Base-by-base conservation (phyloP, 2,888 invertebrate genomes). In the Desoria tigrina region DNA sequence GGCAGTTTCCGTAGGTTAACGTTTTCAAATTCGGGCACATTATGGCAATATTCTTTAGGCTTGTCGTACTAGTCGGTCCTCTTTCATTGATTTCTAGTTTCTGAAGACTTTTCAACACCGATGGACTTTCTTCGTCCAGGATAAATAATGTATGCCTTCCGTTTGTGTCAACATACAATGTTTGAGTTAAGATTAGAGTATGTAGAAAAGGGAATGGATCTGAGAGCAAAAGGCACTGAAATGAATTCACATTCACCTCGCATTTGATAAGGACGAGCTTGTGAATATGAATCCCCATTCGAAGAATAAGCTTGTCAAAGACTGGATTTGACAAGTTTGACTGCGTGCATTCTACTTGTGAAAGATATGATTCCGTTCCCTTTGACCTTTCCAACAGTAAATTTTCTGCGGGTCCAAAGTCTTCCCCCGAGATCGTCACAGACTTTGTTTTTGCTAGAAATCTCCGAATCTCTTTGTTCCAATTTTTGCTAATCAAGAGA, bases 61-160 rank as follows among this genome's bases (percentile, higher is more conserved):
- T 39, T 7, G 56, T 57, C 21, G 37, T 18, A 16, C 39, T 57
- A 23, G 37, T 37, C 3, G 56, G n/a, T 18, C 56, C 56, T 24
- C 56, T n/a, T 39, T 57, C 56, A 42, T 57, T 37, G 6, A 57
- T 57, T 21, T 57, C 56, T 6, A 57, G 21, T 3, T n/a, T 42
- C n/a, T 39, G n/a, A 4, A 57, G 21, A 24, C 26, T 23, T 24
- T 42, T 57, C 6, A 57, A 42, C 4, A 39, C 24, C 3, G 42
- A 24, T 4, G 18, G 21, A 26, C 18, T 32, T n/a, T 55, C 55
- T 11, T 57, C 56, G 18, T 39, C 42, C 7, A 18, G 7, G 16
- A 39, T 37, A 23, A 57, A 57, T 23, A 57, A 4, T 2, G 56
- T 39, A 7, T 57, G 37, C 24, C 56, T 57, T 39, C 42, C 42